Evolutionary conservation across 2,113 vertebrate species (phyloP).

Genomic region (Miniopterus natalensis): DNA sequence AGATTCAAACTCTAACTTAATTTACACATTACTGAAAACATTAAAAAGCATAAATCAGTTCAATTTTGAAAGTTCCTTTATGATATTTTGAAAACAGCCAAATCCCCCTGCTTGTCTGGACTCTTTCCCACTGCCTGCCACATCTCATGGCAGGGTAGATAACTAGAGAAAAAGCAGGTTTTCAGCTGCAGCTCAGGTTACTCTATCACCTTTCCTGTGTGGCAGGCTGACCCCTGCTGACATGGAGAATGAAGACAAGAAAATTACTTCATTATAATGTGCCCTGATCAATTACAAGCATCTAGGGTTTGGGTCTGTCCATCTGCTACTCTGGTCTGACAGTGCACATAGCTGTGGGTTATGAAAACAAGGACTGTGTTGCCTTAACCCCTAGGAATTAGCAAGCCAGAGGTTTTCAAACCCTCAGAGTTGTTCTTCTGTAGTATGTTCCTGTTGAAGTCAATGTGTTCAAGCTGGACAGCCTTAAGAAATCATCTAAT

Average conservation of each 20-base stretch:
- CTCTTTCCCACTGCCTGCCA: constrained; percentile 88
- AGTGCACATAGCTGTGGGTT: constrained; percentile 83
- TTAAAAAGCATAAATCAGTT: constrained; percentile 90
- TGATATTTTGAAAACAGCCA: constrained; percentile 88
- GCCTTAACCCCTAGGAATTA: constrained; percentile 79
- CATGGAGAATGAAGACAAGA: constrained; percentile 89
- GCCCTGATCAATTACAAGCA: constrained; percentile 90
- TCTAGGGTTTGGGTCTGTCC: constrained; percentile 82
- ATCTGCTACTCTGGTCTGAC: constrained; percentile 82
- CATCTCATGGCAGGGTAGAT: constrained; percentile 90
- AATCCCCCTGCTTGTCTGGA: constrained; percentile 87
- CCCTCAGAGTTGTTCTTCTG: constrained; percentile 60
- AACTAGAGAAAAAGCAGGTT: constrained; percentile 91
- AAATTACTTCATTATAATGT: constrained; percentile 92
- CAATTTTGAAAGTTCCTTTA: constrained; percentile 88
- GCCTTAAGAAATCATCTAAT: constrained; percentile 34
- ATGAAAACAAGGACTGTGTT: constrained; percentile 85
- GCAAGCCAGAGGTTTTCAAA: constrained; percentile 66
- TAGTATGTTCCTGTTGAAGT: constrained; percentile 72
- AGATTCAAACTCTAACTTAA: constrained; percentile 87
- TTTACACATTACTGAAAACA: constrained; percentile 90
- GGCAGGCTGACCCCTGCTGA: constrained; percentile 89
- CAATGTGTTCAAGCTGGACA: constrained; percentile 32
- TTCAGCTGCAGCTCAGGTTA: constrained; percentile 88
- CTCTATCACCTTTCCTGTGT: constrained; percentile 88